Percentiles rank a stretch among this genome's conserved stretches.
Conservation (phyloP, 2,113 vertebrate genomes). For the Tenebrosternarchus preto region DNA sequence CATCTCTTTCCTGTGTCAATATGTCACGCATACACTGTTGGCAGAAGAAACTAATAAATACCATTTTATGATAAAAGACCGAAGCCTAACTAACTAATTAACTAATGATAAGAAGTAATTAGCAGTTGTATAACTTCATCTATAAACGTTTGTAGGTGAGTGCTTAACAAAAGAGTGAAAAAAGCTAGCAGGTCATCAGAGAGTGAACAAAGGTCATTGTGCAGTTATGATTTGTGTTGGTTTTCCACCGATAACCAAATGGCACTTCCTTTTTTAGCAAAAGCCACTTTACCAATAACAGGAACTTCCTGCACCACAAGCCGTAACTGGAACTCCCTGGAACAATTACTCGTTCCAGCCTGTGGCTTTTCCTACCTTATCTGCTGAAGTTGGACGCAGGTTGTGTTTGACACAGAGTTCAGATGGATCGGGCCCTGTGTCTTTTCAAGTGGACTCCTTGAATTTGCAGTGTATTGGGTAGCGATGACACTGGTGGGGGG, state of each 20-base stretch:
- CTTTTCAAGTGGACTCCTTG: background rate
- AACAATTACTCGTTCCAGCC: background rate
- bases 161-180: background rate
- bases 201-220: background rate
- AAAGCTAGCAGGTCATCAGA: background rate
- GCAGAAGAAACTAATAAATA: background rate
- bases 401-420: background rate
- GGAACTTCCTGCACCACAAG: conserved; percentile 7
- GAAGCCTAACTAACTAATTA: background rate
- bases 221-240: background rate
- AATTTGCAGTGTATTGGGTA: background rate
- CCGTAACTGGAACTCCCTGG: conserved; percentile 5
- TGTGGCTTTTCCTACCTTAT: background rate
- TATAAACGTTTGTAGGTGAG: background rate
- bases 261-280: background rate
- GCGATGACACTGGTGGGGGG: background rate
- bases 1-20: no score
- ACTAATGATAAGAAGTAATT: background rate
- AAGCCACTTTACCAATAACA: background rate
- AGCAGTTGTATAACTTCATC: background rate
- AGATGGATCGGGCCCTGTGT: background rate
- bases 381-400: background rate
- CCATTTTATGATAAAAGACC: background rate
- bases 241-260: background rate
- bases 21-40: background rate